Base-by-base conservation (phyloP, 2,888 invertebrate genomes). In the Hanleya hanleyi region DNA sequence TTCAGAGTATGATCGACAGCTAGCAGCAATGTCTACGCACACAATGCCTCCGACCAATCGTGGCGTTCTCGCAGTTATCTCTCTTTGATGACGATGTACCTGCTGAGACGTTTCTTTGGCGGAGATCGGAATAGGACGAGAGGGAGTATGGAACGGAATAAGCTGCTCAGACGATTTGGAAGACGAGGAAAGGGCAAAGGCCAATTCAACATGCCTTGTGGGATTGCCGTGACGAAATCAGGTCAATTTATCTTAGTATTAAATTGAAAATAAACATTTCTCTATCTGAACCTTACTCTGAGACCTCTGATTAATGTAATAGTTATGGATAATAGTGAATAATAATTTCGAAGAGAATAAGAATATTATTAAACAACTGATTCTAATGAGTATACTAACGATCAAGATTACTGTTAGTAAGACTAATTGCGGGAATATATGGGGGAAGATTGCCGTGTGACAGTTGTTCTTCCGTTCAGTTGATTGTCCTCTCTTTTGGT, bases 151-250 rank as follows among this genome's bases (percentile, higher is more conserved):
- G 81, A 80, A 18, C 76, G 74, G 65, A 76, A 74, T 41, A 86
- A 87, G 70, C 82, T 88, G n/a, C 77, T 86, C 66, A 73, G 83
- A 33, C 80, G 76, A 70, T 75, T 88, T 33, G 89, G 89, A 29
- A 81, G 78, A 57, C 77, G 82, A 38, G 87, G 89, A 9, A 79
- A 76, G 35, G 81, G 81, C 26, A 83, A 84, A 67, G 84, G 86
- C 0, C 82, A 86, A 67, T 88, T 89, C 70, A 83, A 87, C 49
- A 84, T 82, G 80, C 89, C 89, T 0, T 83, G 83, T 51, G 88
- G 87, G 3, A 82, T 89, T 22, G 83, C 87, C 4, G 80, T 86
- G 2, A 83, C 87, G 1, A 83, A 83, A 74, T 71, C 84, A 79
- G 87, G 87, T 87, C 26, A 26, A 32, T 57, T 41, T n/a, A n/a